These are phyloP conservation scores for Spodoptera exigua DNA, from an alignment of 2,888 invertebrate species.

Conservation along the genomic window DNA sequence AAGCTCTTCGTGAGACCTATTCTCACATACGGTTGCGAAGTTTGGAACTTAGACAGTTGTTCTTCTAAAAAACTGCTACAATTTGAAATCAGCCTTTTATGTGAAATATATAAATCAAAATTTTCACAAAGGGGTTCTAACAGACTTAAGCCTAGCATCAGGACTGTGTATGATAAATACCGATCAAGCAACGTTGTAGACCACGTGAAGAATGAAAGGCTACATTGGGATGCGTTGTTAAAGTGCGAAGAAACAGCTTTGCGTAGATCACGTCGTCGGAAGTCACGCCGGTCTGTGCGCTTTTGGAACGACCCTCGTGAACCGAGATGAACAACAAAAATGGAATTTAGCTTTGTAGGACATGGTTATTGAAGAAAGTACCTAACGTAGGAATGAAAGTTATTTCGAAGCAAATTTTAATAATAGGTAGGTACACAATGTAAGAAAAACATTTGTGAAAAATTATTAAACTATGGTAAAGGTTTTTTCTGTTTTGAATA, in stretches of 20 bases:
- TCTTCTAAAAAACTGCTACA: slow-evolving; percentile 60
- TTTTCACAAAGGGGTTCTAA: slow-evolving; percentile 66
- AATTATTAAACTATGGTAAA: too few species aligned
- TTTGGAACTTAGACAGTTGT: slow-evolving; percentile 66
- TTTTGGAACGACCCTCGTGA: slow-evolving; percentile 23
- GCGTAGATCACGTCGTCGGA: slow-evolving; percentile 5
- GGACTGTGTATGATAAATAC: slow-evolving; percentile 61
- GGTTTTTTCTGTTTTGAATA: too few species aligned
- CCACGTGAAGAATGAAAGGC: slow-evolving; percentile 65
- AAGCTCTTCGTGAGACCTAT: slow-evolving; percentile 73
- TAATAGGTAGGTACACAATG: too few species aligned
- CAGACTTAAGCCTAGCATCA: slow-evolving; percentile 60
- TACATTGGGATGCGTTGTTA: slow-evolving; percentile 66
- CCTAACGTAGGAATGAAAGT: too few species aligned
- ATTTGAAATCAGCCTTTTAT: slow-evolving; percentile 67
- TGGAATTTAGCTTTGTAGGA: too few species aligned
- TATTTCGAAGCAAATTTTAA: too few species aligned
- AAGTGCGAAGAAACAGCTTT: slow-evolving; percentile 62
- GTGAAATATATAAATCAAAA: slow-evolving; percentile 72
- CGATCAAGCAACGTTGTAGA: slow-evolving; percentile 60
- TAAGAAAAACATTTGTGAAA: too few species aligned
- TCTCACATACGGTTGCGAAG: slow-evolving; percentile 75
- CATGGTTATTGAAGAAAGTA: too few species aligned
- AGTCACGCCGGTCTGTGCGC: slow-evolving; percentile 6
- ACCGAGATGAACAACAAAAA: too few species aligned